phyloP scores from a whole-genome alignment of 2,888 invertebrate genomes.

The Melitaea athalia region DNA sequence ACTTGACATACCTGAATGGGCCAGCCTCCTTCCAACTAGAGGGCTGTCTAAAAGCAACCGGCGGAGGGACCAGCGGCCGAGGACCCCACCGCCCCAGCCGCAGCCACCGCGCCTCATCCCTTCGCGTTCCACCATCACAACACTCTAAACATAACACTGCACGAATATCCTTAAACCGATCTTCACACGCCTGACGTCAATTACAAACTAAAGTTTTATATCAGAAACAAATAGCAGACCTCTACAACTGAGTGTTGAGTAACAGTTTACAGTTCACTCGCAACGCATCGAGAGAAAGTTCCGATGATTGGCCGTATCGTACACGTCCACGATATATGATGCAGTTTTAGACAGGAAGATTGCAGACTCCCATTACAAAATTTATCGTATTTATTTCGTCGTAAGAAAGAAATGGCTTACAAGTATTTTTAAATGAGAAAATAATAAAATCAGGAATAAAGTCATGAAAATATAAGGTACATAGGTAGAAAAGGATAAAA shows the following conservation, averaged over 20 bases:
- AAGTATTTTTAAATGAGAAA: not conserved
- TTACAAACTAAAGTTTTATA: constrained; percentile 62
- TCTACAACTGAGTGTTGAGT: constrained; percentile 68
- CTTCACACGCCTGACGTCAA: constrained; percentile 54
- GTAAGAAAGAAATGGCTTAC: constrained; percentile 4
- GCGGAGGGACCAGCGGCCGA: constrained; percentile 85
- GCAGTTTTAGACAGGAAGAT: constrained; percentile 60
- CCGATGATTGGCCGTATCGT: constrained; percentile 56
- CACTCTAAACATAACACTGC: constrained; percentile 61
- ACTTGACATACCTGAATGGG: constrained; percentile 68
- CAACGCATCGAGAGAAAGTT: constrained; percentile 77
- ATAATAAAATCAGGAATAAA: not conserved
- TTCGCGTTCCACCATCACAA: constrained; percentile 74
- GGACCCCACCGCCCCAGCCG: constrained; percentile 74
- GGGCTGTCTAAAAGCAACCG: constrained; percentile 87
- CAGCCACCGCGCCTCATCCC: constrained; percentile 73
- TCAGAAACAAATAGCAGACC: constrained; percentile 49
- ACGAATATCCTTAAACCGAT: constrained; percentile 45
- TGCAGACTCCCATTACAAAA: constrained; percentile 51
- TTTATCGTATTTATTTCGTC: constrained; percentile 15
- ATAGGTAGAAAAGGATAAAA: constrained; percentile 50
- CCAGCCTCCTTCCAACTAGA: constrained; percentile 84
- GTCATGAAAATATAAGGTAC: not conserved
- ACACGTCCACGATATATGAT: constrained; percentile 60
- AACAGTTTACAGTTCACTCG: constrained; percentile 58